These are phyloP conservation scores for Leptinotarsa defecta DNA, from an alignment of 1,140 invertebrate species.

Conservation along the genomic window DNA sequence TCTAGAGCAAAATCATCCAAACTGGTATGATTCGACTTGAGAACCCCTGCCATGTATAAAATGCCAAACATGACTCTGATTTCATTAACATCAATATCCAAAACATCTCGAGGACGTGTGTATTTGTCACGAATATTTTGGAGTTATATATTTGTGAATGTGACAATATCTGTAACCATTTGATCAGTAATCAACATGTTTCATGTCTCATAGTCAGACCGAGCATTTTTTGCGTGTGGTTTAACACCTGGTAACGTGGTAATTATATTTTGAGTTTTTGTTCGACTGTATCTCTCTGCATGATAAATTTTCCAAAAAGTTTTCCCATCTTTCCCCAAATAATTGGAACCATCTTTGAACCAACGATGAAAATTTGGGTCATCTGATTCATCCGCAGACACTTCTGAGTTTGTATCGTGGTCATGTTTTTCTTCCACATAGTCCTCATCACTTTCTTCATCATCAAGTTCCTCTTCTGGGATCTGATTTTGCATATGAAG, in stretches of 20 bases:
- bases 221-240: neutral
- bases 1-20: conserved; percentile 57
- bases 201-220: too few relatives aligned
- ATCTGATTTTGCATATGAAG: neutral
- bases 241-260: conserved; percentile 1
- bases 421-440: neutral
- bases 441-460: neutral
- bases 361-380: neutral
- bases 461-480: conserved; percentile 1
- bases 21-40: conserved; percentile 54
- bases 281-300: neutral
- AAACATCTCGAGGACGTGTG: conserved; percentile 20
- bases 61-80: conserved; percentile 9
- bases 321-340: conserved; percentile 1
- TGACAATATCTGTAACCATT: too few relatives aligned
- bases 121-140: conserved; percentile 20
- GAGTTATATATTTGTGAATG: neutral
- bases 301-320: conserved; percentile 4
- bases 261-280: neutral
- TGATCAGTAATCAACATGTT: too few relatives aligned
- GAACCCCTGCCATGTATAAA: conserved; percentile 59
- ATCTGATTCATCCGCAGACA: conserved; percentile 5
- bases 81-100: conserved; percentile 21
- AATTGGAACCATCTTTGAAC: neutral
- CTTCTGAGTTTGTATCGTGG: conserved; percentile 1